Conservation (phyloP, 2,797 vertebrate species). For the Anguilla megastoma region DNA sequence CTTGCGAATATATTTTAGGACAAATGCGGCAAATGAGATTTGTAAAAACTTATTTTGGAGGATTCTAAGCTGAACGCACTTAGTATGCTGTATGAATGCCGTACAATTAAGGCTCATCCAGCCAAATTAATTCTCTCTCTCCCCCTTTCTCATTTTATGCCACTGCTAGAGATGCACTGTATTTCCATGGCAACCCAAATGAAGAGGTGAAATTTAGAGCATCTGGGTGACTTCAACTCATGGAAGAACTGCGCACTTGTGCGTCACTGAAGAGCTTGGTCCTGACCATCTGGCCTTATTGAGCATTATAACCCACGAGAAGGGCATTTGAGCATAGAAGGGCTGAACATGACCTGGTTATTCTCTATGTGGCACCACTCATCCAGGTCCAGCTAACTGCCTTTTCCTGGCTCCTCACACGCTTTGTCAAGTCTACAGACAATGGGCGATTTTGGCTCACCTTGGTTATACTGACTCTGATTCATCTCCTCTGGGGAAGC, state of each 20-base stretch:
- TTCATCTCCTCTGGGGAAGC: background rate
- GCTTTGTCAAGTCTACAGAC: background rate
- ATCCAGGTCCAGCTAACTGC: background rate
- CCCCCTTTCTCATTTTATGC: background rate
- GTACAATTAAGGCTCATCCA: background rate
- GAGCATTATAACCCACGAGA: background rate
- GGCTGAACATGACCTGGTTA: background rate
- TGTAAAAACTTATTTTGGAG: background rate
- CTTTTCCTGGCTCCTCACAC: background rate
- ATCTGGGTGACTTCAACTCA: background rate
- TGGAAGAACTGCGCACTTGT: background rate
- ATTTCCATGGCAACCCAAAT: slow-evolving; percentile 35
- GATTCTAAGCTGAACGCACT: background rate
- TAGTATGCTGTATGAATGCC: too few species aligned
- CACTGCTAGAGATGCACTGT: background rate
- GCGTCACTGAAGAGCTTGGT: slow-evolving; percentile 10
- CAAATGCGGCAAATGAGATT: background rate
- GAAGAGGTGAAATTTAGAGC: background rate
- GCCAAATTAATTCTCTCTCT: background rate
- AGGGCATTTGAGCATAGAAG: background rate
- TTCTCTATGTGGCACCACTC: background rate
- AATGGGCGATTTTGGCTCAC: too few species aligned
- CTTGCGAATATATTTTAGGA: background rate
- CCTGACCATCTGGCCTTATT: background rate
- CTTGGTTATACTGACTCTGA: background rate